A percentile compares a stretch with the other conserved stretches of the same genome.
Evolutionary conservation across 2,888 invertebrate species (phyloP).

Genomic region (Sarcophaga rosellei): DNA sequence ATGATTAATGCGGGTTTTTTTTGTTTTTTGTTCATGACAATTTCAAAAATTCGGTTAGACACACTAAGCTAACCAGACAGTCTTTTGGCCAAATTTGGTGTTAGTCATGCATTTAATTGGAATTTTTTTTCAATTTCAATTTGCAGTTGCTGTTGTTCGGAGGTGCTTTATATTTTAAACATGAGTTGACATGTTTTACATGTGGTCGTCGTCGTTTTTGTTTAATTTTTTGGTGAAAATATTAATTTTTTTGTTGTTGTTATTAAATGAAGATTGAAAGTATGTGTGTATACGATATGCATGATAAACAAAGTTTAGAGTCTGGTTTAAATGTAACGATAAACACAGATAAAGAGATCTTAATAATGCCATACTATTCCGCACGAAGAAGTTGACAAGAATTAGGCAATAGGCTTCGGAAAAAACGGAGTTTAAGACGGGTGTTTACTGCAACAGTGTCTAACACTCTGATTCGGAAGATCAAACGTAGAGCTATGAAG

Average conservation of each 20-base stretch:
- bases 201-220: background rate
- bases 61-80: constrained; percentile 26
- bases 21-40: background rate
- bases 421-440: no score
- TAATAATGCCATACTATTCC: no score
- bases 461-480: no score
- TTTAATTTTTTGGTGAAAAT: background rate
- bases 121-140: constrained; percentile 10
- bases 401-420: no score
- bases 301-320: no score
- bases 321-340: no score
- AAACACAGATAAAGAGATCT: no score
- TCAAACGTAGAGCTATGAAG: no score
- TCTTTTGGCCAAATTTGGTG: constrained; percentile 20
- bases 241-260: constrained; percentile 6
- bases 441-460: no score
- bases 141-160: background rate
- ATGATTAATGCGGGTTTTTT: constrained; percentile 40
- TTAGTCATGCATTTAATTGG: constrained; percentile 41
- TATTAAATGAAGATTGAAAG: constrained; percentile 21
- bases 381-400: no score
- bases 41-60: constrained; percentile 26
- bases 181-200: constrained; percentile 48
- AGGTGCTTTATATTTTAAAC: constrained; percentile 35
- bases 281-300: constrained; percentile 25